Percentiles rank a stretch among this genome's conserved stretches.
phyloP scores from a whole-genome alignment of 53 echinoderm and acorn worm species.

The Hippasteria phrygiana region DNA sequence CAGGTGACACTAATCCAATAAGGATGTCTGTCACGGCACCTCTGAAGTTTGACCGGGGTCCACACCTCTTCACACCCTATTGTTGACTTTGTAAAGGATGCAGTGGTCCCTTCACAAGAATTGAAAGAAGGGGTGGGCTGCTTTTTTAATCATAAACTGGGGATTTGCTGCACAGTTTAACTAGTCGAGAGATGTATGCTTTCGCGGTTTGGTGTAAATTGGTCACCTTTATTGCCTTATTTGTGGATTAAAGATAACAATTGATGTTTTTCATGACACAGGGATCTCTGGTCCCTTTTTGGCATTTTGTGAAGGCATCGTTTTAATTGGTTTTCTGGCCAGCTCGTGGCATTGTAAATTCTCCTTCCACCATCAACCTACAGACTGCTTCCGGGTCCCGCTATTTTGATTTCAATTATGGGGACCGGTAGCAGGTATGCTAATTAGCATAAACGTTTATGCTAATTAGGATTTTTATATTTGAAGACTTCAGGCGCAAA shows the following conservation, averaged over 20 bases:
- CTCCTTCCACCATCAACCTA: too few species aligned
- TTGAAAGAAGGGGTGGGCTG: neutral
- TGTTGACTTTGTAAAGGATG: constrained; percentile 44
- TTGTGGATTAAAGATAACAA: neutral
- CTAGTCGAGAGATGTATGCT: neutral
- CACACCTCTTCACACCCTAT: constrained; percentile 34
- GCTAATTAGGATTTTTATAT: too few species aligned
- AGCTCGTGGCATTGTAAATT: too few species aligned
- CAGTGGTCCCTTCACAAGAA: neutral
- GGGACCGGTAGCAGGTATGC: too few species aligned
- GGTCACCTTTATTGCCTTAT: constrained; percentile 4
- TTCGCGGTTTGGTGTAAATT: constrained; percentile 42
- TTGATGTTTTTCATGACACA: neutral
- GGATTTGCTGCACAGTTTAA: neutral
- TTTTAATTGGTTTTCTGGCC: too few species aligned
- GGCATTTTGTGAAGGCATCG: too few species aligned
- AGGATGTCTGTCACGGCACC: constrained; percentile 30
- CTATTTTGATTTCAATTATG: too few species aligned
- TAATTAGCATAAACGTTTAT: too few species aligned
- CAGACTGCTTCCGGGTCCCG: too few species aligned
- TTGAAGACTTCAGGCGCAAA: too few species aligned
- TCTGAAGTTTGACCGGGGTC: neutral
- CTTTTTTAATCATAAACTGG: neutral
- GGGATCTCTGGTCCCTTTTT: too few species aligned
- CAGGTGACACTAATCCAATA: constrained; percentile 51